Conservation (phyloP, 2,888 invertebrate genomes). For the Alsophila aescularia region DNA sequence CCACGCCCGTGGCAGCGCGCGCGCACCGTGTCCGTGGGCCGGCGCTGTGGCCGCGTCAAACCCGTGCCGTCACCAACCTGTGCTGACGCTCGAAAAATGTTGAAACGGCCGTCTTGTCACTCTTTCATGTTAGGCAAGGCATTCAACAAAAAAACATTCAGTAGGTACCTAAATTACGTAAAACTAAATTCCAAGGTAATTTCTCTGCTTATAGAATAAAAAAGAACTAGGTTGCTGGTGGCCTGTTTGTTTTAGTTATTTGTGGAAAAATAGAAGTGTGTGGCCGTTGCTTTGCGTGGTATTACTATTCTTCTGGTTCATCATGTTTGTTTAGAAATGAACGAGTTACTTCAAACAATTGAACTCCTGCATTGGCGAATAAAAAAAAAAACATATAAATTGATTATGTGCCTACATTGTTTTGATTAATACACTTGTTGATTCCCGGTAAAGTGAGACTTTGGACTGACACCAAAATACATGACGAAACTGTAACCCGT, state of each 20-base stretch:
- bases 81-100: background rate
- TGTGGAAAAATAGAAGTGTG: slow-evolving; percentile 7
- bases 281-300: slow-evolving; percentile 1
- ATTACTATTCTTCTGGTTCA: no score
- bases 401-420: background rate
- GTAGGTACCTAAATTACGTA: no score
- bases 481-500: slow-evolving; percentile 6
- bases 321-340: no score
- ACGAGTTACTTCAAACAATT: no score
- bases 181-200: no score
- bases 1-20: slow-evolving; percentile 26
- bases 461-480: slow-evolving; percentile 14
- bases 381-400: background rate
- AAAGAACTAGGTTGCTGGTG: background rate
- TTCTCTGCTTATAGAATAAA: background rate
- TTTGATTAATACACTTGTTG: background rate
- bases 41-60: background rate
- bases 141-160: no score
- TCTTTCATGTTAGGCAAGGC: no score
- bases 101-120: no score
- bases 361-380: no score
- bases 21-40: background rate
- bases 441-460: slow-evolving; percentile 1
- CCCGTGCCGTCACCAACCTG: background rate
- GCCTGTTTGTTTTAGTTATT: no score